Conservation (phyloP, 2,888 invertebrate genomes). For the Gibbula magus region DNA sequence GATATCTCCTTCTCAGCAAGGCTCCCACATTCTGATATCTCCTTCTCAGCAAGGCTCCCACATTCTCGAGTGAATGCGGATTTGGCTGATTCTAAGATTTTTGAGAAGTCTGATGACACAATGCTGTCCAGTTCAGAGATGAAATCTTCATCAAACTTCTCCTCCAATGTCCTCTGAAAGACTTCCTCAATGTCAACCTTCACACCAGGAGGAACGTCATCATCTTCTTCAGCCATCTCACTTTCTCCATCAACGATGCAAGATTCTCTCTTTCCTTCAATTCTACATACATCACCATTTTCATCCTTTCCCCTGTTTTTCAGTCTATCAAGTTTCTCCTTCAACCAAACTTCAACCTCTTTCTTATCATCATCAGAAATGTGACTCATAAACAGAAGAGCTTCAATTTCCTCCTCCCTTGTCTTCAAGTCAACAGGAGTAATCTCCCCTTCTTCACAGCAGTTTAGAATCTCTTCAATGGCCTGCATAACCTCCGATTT, state of each 20-base stretch:
- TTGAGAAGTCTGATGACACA: no score
- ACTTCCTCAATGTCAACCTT: not conserved
- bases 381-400: conserved; percentile 49
- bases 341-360: conserved; percentile 15
- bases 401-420: conserved; percentile 53
- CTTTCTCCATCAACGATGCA: not conserved
- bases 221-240: not conserved
- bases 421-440: conserved; percentile 33
- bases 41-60: no score
- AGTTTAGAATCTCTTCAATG: conserved; percentile 45
- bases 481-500: conserved; percentile 30
- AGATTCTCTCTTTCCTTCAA: not conserved
- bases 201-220: not conserved
- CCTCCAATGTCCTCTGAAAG: no score
- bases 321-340: not conserved
- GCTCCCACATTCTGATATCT: no score
- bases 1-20: no score
- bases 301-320: not conserved
- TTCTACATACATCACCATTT: not conserved
- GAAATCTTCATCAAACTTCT: no score
- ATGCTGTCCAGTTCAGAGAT: no score
- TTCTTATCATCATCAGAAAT: conserved; percentile 38
- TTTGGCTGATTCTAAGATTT: no score
- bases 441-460: conserved; percentile 40
- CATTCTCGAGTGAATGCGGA: no score